Evolutionary conservation across 2,888 invertebrate genomes (phyloP), one percentile per base, ranked within the genome.

Genomic region (Podotricha telesiphe): DNA sequence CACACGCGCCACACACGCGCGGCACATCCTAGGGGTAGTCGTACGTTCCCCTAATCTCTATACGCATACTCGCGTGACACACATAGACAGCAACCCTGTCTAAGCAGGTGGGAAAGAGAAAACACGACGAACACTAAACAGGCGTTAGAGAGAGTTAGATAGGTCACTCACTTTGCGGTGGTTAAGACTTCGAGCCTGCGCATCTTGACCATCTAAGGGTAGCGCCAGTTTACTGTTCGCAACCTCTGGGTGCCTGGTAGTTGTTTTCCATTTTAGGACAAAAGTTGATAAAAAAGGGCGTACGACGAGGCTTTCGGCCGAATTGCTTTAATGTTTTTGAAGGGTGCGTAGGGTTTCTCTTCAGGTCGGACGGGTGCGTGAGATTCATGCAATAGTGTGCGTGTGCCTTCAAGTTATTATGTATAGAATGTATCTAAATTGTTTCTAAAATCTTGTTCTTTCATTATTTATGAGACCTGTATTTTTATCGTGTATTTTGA

Each of bases 181-280:
- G 76, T 45, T 37, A 76, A 77, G 45, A 65, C 76, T 86, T 83
- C 78, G 90, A 89, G 88, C 88, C 85, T 88, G 91, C 88, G 88
- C 89, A 86, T 89, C 91, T 92, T 90, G 83, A 86, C 82, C 79
- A 77, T 77, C 77, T 75, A 88, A 88, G 92, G 92, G 92, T 91
- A 85, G 86, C 81, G 82, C 82, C 79, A 77, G 77, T 76, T 76
- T 75, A 86, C 87, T 86, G 75, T 85, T 85, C 64, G 69, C 61
- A 67, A 73, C 68, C 72, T 85, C 87, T 92, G 88, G 56, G 72
- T 76, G 75, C 93, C 92, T 91, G 87, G 91, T 93, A 90, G 79
- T 86, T 91, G 93, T 91, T 93, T 93, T 92, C 91, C 93, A 93
- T 92, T 93, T 93, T 93, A 92, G 93, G 93, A 92, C 93, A 92